Base-by-base conservation (phyloP, 2,888 invertebrate species). In the Itoplectis maculator region DNA sequence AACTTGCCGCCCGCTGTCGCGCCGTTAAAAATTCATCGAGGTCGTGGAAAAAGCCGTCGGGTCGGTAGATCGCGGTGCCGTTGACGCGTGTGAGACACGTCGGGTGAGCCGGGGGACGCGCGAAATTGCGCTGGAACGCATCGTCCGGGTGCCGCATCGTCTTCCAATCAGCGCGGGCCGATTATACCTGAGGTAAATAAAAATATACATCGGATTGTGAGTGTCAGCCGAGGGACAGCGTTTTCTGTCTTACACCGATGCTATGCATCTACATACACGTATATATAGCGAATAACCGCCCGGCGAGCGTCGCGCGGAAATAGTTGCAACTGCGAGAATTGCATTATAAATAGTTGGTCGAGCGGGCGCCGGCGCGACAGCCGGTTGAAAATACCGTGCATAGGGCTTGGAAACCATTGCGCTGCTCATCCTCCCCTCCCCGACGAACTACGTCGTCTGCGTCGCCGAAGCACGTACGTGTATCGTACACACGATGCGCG, bases 21-120 rank as follows among this genome's bases (percentile, higher is more conserved):
- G 23, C 45, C 37, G 47, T 65, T 70, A 56, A 80, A 80, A 65
- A 80, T 80, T 75, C 29, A 70, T 56, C 75, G 75, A 75, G 75
- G 72, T 29, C 76, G 66, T n/a, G 11, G n/a, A 29, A 29, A 29
- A n/a, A n/a, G n/a, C n/a, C 56, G 49, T 42, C 54, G 59, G 54
- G 49, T 61, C 23, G 20, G 23, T 20, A 23, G 42, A 72, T 29
- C 65, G 20, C 65, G 42, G 49, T 42, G 56, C 37, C 56, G 35
- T 7, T 15, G 5, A 9, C 54, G 29, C n/a, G n/a, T n/a, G n/a
- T n/a, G n/a, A n/a, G n/a, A n/a, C n/a, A n/a, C n/a, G n/a, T n/a
- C n/a, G n/a, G n/a, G n/a, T n/a, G n/a, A n/a, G n/a, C n/a, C n/a
- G n/a, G n/a, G n/a, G n/a, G n/a, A n/a, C n/a, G n/a, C n/a, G n/a